Conservation (phyloP, 2,888 invertebrate genomes). For the Zeuzera pyrina region DNA sequence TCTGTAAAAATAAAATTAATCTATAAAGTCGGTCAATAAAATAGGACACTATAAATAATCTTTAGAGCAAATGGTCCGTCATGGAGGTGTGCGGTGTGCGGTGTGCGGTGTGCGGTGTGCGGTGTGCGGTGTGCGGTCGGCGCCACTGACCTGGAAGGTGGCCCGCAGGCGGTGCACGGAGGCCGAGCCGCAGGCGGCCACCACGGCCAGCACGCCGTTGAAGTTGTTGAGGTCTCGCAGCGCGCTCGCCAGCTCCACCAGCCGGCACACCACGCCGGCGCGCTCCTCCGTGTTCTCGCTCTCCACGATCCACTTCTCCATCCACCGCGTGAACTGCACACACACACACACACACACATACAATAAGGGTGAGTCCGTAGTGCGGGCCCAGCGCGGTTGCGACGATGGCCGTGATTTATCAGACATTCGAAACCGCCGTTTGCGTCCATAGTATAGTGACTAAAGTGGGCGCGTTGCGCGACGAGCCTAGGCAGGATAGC, state of each 20-base stretch:
- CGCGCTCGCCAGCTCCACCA: constrained; percentile 94
- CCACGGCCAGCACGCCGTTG: constrained; percentile 95
- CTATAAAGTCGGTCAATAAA: no score
- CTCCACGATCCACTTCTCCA: constrained; percentile 96
- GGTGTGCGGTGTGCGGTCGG: no score
- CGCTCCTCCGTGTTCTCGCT: constrained; percentile 97
- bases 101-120: no score
- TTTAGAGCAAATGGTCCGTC: no score
- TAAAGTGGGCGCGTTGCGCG: constrained; percentile 7
- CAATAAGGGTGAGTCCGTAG: no score
- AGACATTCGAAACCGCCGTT: constrained; percentile 13
- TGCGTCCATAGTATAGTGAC: constrained; percentile 6
- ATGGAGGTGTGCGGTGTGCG: no score
- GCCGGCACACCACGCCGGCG: constrained; percentile 88
- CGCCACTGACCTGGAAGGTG: constrained; percentile 78
- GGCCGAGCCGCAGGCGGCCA: constrained; percentile 93
- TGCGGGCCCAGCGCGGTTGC: constrained; percentile 11
- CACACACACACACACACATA: neutral
- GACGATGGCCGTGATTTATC: constrained; percentile 14
- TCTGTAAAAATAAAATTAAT: no score
- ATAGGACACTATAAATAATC: no score
- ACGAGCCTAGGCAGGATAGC: constrained; percentile 3
- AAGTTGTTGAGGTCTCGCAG: constrained; percentile 98
- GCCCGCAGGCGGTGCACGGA: constrained; percentile 90
- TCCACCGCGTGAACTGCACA: constrained; percentile 92